Conservation (phyloP, 23 tunicate genomes). For the Styela plicata region DNA sequence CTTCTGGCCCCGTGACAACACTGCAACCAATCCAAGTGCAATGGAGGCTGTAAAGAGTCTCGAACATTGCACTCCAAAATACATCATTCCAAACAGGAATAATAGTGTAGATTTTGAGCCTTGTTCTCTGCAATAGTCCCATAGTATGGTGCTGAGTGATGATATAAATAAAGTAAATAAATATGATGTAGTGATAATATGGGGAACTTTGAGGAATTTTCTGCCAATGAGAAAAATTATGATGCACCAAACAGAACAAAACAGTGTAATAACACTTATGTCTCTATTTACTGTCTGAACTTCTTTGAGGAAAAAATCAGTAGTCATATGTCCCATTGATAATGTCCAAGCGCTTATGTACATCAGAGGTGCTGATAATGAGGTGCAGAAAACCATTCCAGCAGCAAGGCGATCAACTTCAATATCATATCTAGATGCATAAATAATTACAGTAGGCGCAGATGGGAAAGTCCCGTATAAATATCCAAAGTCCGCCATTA, state of each 20-base stretch:
- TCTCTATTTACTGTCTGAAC: conserved; percentile 37
- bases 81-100: conserved; percentile 37
- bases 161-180: conserved; percentile 41
- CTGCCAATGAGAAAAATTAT: conserved; percentile 52
- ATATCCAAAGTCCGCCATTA: conserved; percentile 63
- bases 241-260: conserved; percentile 81
- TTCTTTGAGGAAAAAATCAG: conserved; percentile 34
- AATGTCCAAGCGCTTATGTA: conserved; percentile 88
- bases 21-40: conserved; percentile 44
- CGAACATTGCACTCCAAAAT: conserved; percentile 45
- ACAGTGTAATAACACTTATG: conserved; percentile 53
- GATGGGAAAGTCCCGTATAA: conserved; percentile 89
- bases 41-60: conserved; percentile 58
- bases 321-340: conserved; percentile 40
- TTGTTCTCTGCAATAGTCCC: conserved; percentile 4
- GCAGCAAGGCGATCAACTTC: conserved; percentile 81
- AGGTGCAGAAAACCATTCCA: conserved; percentile 85
- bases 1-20: conserved; percentile 5
- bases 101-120: background rate
- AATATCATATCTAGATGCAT: conserved; percentile 65
- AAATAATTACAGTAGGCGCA: conserved; percentile 84
- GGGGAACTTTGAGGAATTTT: conserved; percentile 68
- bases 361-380: conserved; percentile 91
- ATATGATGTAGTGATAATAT: conserved; percentile 40
- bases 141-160: conserved; percentile 36